Evolutionary conservation across 1,140 invertebrate species (phyloP).

Genomic region (Drosophila pandora): DNA sequence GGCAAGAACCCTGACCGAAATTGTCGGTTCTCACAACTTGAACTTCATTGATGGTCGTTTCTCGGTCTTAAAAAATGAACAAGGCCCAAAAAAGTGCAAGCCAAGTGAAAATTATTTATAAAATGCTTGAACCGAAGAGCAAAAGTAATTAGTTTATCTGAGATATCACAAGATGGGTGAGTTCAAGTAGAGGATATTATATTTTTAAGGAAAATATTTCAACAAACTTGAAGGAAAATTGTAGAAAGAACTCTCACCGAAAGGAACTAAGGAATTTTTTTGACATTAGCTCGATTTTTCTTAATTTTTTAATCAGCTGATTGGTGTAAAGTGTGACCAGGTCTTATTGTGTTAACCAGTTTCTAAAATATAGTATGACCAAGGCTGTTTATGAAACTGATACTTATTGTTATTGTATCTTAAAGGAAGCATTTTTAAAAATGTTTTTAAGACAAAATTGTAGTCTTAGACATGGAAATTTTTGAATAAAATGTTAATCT

Average conservation of each 20-base stretch:
- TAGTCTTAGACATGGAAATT: no score
- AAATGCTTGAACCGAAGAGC: constrained; percentile 1
- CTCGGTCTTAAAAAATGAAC: not conserved
- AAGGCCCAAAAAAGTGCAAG: constrained; percentile 36
- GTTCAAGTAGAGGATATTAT: not conserved
- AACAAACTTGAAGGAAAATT: no score
- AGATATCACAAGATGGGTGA: constrained; percentile 35
- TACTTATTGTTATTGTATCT: no score
- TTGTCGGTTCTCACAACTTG: constrained; percentile 40
- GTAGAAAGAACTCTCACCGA: not conserved
- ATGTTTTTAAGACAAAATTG: not conserved
- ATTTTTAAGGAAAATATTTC: no score
- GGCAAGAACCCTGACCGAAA: constrained; percentile 19
- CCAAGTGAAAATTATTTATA: constrained; percentile 29
- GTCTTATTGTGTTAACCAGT: no score
- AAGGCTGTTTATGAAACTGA: not conserved
- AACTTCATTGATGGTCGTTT: constrained; percentile 31
- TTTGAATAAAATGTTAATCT: no score
- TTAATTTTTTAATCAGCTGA: no score
- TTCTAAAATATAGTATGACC: not conserved
- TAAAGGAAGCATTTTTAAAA: no score
- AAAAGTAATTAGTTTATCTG: constrained; percentile 18
- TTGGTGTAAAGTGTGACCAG: no score
- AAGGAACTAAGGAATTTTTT: no score
- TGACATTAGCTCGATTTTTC: no score